Base-by-base conservation (phyloP, 1,140 invertebrate species). In the Pomacea maculata region DNA sequence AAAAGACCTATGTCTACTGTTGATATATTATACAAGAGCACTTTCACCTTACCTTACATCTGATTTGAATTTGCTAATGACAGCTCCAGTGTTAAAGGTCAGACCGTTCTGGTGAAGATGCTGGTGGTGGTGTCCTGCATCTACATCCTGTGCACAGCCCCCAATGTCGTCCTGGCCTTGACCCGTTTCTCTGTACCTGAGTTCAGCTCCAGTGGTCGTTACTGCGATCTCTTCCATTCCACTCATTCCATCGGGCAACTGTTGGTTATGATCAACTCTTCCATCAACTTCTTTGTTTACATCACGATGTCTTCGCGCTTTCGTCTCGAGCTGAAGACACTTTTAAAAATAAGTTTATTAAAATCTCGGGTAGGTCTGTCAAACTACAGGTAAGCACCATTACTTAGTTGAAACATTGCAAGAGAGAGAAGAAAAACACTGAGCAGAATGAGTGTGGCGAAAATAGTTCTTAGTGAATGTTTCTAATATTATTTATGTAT, bases 151-250 rank as follows among this genome's bases (percentile, higher is more conserved):
- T 54, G 63, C 57, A 45, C 75, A 55, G 75, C 75, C 9, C 75
- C 75, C 9, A 78, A 67, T 65, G 63, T 78, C 29, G 75, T 63
- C 63, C 75, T 78, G 75, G 75, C 63, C 14, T 45, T 78, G 75
- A 52, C 75, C 8, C 75, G 75, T 7, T 54, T 63, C 34, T 5
- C 63, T 10, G 55, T 78, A 14, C 75, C 75, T 4, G 63, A 52
- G 8, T 78, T 78, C 63, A 61, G 12, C 10, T 63, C 21, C 12
- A 67, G 34, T 17, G 57, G 64, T 5, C 75, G 61, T 6, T 78
- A 52, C 75, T 17, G 63, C 29, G 68, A 78, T 45, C 65, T 78
- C 63, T 78, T 78, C 34, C 75, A 65, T 21, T 78, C 75, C 54
- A 78, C 63, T 52, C 29, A 34, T 45, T 45, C 2, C 34, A 45